Percentiles rank a stretch among this genome's conserved stretches.
Conservation (phyloP, 23 tunicate genomes). For the Oikopleura albicans region DNA sequence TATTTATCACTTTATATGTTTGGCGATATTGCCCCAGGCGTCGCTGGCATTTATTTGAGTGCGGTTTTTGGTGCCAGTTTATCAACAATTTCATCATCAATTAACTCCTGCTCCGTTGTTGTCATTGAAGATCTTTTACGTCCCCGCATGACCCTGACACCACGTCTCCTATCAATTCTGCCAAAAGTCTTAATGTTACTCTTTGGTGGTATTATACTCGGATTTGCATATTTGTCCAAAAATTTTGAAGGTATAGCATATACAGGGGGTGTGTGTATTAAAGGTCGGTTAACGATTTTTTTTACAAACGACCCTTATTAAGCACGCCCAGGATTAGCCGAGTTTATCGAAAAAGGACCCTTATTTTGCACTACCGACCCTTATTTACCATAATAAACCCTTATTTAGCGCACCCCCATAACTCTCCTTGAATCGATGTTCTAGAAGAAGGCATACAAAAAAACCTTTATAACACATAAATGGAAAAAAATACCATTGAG, state of each 20-base stretch:
- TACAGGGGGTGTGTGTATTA: too few relatives aligned
- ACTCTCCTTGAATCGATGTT: too few relatives aligned
- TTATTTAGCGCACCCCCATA: too few relatives aligned
- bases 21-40: neutral
- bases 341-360: too few relatives aligned
- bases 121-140: neutral
- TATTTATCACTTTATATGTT: neutral
- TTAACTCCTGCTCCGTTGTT: neutral
- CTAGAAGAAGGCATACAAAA: too few relatives aligned
- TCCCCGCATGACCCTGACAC: neutral
- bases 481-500: too few relatives aligned
- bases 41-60: neutral
- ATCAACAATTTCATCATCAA: neutral
- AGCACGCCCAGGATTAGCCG: too few relatives aligned
- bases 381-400: too few relatives aligned
- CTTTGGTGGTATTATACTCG: neutral
- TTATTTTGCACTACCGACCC: too few relatives aligned
- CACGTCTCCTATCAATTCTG: neutral
- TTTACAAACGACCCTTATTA: too few relatives aligned
- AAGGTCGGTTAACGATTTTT: too few relatives aligned
- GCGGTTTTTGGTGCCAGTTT: neutral
- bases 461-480: too few relatives aligned
- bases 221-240: neutral
- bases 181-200: neutral
- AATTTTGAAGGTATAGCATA: neutral